Conservation (phyloP, 2,797 vertebrate genomes). For the Parauchenoglanis punctatus region DNA sequence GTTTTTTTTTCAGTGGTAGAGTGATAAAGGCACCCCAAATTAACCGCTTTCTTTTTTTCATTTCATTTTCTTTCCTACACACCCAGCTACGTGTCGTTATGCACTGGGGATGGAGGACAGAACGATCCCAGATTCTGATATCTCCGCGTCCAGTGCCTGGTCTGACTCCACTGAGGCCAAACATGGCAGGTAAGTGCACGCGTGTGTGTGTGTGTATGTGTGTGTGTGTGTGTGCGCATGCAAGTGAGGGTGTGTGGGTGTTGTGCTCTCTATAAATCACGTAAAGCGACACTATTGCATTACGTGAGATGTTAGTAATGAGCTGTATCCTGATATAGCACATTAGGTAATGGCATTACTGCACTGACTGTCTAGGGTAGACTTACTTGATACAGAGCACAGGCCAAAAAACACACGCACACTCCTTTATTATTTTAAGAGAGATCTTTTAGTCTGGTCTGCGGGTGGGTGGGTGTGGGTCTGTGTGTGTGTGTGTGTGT, state of each 20-base stretch:
- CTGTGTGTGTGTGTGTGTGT: not conserved
- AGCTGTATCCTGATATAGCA: slow-evolving; percentile 63
- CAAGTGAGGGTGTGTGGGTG: slow-evolving; percentile 21
- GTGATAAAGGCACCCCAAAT: slow-evolving; percentile 19
- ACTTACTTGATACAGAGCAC: slow-evolving; percentile 40
- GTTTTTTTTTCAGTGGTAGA: not conserved
- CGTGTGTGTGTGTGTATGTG: slow-evolving; percentile 28
- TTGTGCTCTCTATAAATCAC: slow-evolving; percentile 56
- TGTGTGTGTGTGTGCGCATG: slow-evolving; percentile 16
- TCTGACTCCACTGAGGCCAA: slow-evolving; percentile 93
- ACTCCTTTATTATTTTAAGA: slow-evolving; percentile 40
- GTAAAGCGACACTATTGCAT: slow-evolving; percentile 64
- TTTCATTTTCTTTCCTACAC: slow-evolving; percentile 39
- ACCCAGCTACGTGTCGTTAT: slow-evolving; percentile 86
- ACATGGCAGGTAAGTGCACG: slow-evolving; percentile 80
- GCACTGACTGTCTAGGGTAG: slow-evolving; percentile 51
- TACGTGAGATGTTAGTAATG: slow-evolving; percentile 62
- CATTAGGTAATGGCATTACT: slow-evolving; percentile 68
- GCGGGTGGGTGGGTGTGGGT: slow-evolving; percentile 14
- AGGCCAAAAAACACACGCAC: slow-evolving; percentile 44
- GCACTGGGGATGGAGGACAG: slow-evolving; percentile 94
- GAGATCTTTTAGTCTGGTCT: slow-evolving; percentile 29
- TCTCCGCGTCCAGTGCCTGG: slow-evolving; percentile 91
- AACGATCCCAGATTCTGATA: slow-evolving; percentile 87
- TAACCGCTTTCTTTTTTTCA: slow-evolving; percentile 23